Percentiles rank a stretch among this genome's conserved stretches.
These are phyloP conservation scores for Bujurquina vittata DNA, from an alignment of 2,113 vertebrate genomes.

Conservation along the genomic window DNA sequence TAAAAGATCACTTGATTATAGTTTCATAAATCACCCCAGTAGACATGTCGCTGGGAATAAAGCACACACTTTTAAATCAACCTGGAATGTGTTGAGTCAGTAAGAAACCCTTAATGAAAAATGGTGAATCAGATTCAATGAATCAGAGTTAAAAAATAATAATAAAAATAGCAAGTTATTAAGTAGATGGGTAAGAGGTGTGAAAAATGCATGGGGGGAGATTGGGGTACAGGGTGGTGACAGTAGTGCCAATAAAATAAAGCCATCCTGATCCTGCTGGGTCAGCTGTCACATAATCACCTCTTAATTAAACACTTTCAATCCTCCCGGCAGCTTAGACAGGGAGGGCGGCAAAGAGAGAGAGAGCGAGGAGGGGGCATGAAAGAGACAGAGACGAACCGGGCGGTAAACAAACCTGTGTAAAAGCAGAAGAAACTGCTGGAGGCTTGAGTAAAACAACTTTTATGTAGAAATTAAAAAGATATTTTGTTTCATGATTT, in stretches of 20 bases:
- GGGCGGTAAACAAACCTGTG: not conserved
- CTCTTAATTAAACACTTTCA: constrained; percentile 74
- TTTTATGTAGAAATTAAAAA: not conserved
- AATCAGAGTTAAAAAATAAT: not conserved
- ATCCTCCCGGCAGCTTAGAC: constrained; percentile 52
- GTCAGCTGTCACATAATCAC: constrained; percentile 65
- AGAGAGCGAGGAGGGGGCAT: not conserved
- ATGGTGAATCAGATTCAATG: not conserved
- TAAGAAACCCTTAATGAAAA: not conserved
- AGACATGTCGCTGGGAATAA: not conserved
- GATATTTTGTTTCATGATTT: not conserved
- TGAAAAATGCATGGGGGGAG: not conserved
- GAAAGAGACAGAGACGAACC: not conserved
- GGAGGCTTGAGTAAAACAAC: not conserved
- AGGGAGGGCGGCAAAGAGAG: not conserved
- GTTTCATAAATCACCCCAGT: too few species aligned
- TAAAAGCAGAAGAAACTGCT: not conserved
- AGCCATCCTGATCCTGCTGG: constrained; percentile 54
- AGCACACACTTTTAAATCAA: not conserved
- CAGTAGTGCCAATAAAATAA: constrained; percentile 27
- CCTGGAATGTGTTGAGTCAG: not conserved
- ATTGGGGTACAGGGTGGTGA: constrained; percentile 23
- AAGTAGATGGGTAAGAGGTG: not conserved
- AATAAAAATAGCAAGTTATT: not conserved
- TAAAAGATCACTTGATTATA: not conserved